Percentiles rank a stretch among this genome's conserved stretches.
phyloP scores from a whole-genome alignment of 2,888 invertebrate genomes.

The Atherix ibis region DNA sequence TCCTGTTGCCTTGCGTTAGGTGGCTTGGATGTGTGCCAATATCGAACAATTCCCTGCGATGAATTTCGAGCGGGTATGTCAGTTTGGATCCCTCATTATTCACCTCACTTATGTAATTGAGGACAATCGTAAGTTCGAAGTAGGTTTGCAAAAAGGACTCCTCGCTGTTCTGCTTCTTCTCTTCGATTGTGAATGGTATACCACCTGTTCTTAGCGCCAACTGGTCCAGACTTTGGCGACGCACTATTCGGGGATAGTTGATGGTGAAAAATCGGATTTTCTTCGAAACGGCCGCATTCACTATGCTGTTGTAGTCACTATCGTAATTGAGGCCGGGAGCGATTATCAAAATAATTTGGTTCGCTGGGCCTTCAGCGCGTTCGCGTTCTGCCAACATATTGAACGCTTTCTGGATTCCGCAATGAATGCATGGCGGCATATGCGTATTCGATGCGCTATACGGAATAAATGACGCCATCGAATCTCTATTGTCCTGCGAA shows the following conservation, averaged over 20 bases:
- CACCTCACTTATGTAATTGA: conserved; percentile 33
- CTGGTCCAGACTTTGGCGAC: conserved; percentile 32
- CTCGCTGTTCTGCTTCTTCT: conserved; percentile 37
- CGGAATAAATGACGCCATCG: conserved; percentile 35
- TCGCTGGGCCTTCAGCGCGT: conserved; percentile 33
- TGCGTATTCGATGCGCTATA: conserved; percentile 36
- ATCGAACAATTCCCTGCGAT: conserved; percentile 15
- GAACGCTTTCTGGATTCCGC: conserved; percentile 13
- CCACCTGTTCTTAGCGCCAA: conserved; percentile 34
- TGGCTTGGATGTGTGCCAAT: conserved; percentile 8
- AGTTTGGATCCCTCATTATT: conserved; percentile 34
- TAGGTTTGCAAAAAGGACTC: conserved; percentile 37
- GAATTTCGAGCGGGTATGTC: conserved; percentile 33
- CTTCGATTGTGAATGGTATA: conserved; percentile 35
- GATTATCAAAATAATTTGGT: conserved; percentile 38
- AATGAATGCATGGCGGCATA: conserved; percentile 33
- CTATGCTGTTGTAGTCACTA: conserved; percentile 28
- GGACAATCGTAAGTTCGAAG: conserved; percentile 35
- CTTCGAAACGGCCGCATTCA: conserved; percentile 23
- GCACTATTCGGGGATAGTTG: conserved; percentile 36
- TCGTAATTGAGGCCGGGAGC: conserved; percentile 37
- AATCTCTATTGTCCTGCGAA: conserved; percentile 27
- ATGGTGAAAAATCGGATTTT: conserved; percentile 38
- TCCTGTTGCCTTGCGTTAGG: conserved; percentile 15
- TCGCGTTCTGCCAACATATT: conserved; percentile 35